Evolutionary conservation across 1,140 invertebrate genomes (phyloP).

Genomic region (Cydia amplana): DNA sequence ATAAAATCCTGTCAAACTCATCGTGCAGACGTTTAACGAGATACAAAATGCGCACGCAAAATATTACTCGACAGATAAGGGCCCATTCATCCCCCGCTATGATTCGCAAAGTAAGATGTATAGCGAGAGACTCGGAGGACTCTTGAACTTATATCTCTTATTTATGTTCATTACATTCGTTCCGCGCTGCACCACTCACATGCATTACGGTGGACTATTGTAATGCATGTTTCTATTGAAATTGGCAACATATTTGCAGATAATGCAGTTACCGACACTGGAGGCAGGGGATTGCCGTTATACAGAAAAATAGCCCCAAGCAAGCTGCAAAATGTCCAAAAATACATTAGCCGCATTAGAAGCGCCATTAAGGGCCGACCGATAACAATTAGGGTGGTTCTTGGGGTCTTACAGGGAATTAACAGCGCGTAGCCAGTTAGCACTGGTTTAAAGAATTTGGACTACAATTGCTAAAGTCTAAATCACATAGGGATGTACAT

Average conservation of each 20-base stretch:
- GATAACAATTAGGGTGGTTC: conserved; percentile 78
- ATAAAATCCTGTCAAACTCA: neutral
- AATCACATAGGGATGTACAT: too few relatives aligned
- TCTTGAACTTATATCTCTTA: conserved; percentile 56
- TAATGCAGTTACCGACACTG: conserved; percentile 71
- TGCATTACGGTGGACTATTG: conserved; percentile 67
- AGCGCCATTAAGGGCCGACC: conserved; percentile 74
- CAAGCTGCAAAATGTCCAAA: conserved; percentile 78
- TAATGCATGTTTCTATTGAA: too few relatives aligned
- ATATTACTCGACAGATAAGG: conserved; percentile 36
- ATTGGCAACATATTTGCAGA: conserved; percentile 77
- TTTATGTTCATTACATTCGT: conserved; percentile 72
- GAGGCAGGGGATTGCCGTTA: conserved; percentile 60
- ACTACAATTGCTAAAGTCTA: neutral
- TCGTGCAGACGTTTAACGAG: neutral
- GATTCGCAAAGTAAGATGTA: conserved; percentile 45
- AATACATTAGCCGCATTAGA: conserved; percentile 79
- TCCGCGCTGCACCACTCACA: conserved; percentile 54
- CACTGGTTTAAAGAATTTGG: conserved; percentile 46
- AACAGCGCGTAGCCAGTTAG: conserved; percentile 58
- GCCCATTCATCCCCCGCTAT: conserved; percentile 35
- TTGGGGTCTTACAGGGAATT: conserved; percentile 69
- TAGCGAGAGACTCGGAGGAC: conserved; percentile 38
- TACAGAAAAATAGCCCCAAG: conserved; percentile 74
- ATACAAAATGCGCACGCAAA: conserved; percentile 25